phyloP scores from a whole-genome alignment of 1,140 invertebrate species.

The Drosophila biarmipes region DNA sequence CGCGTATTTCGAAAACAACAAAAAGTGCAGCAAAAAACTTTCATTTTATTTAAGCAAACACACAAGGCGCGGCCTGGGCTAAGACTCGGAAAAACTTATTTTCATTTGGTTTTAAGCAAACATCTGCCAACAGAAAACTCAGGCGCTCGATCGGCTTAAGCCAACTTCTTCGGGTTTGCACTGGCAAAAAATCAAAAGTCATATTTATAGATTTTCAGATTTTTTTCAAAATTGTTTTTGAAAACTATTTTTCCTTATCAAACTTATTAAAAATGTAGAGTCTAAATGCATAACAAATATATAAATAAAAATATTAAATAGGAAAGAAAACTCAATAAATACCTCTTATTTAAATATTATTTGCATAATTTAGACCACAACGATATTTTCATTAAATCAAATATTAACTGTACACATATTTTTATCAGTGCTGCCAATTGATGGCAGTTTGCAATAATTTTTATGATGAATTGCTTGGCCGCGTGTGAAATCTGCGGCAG shows the following conservation, averaged over 20 bases:
- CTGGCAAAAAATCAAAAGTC: background rate
- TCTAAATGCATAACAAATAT: too few relatives aligned
- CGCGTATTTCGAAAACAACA: constrained; percentile 39
- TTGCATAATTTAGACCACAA: too few relatives aligned
- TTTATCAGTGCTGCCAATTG: constrained; percentile 44
- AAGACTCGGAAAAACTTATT: constrained; percentile 77
- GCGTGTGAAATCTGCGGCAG: constrained; percentile 76
- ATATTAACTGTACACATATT: background rate
- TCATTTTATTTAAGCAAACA: constrained; percentile 82
- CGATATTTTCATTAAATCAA: too few relatives aligned
- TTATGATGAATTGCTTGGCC: constrained; percentile 83
- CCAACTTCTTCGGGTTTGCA: constrained; percentile 24
- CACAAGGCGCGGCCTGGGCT: constrained; percentile 71
- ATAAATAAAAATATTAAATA: too few relatives aligned
- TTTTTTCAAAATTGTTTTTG: background rate
- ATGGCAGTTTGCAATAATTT: constrained; percentile 78
- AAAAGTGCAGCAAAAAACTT: constrained; percentile 69
- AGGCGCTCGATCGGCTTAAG: constrained; percentile 7
- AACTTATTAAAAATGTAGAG: too few relatives aligned
- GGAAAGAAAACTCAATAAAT: too few relatives aligned
- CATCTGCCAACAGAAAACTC: constrained; percentile 38
- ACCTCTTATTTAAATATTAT: too few relatives aligned
- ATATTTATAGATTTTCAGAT: background rate
- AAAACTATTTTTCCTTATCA: background rate
- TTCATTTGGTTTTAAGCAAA: constrained; percentile 76